Percentiles rank a stretch among this genome's conserved stretches.
Conservation (phyloP, 2,888 invertebrate species). For the Drosophila meridionalis region DNA sequence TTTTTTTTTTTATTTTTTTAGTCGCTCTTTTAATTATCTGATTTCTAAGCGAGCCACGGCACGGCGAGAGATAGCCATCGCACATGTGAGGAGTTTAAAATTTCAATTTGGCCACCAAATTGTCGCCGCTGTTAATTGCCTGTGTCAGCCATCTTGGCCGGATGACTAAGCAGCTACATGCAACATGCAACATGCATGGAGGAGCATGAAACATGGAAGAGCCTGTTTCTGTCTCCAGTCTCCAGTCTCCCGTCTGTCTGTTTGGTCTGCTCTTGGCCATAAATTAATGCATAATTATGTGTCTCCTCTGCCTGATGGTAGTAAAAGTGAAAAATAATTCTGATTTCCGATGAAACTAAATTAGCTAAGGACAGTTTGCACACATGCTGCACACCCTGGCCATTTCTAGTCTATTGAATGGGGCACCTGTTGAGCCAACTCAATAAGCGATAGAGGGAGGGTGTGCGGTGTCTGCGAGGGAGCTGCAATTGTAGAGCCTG, state of each 20-base stretch:
- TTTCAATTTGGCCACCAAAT: conserved; percentile 71
- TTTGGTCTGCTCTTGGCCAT: conserved; percentile 50
- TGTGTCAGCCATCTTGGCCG: conserved; percentile 45
- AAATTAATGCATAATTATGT: conserved; percentile 66
- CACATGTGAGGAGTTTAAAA: conserved; percentile 50
- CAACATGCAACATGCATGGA: conserved; percentile 1
- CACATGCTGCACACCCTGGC: conserved; percentile 7
- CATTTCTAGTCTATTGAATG: conserved; percentile 55
- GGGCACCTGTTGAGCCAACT: conserved; percentile 51
- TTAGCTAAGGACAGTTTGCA: conserved; percentile 5
- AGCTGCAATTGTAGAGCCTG: neutral
- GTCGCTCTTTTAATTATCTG: conserved; percentile 69
- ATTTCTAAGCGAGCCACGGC: conserved; percentile 57
- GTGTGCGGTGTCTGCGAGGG: neutral
- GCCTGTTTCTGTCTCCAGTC: neutral
- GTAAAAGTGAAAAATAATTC: conserved; percentile 68
- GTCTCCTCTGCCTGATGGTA: conserved; percentile 32
- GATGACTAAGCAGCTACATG: conserved; percentile 58
- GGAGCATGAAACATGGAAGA: neutral
- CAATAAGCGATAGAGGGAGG: neutral
- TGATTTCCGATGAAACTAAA: conserved; percentile 40
- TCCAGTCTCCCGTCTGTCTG: conserved; percentile 53
- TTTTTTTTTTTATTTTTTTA: conserved; percentile 10
- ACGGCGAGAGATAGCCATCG: conserved; percentile 46
- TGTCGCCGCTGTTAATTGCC: conserved; percentile 69